Conservation (phyloP, 2,888 invertebrate genomes). For the Omphaloscelis lunosa region DNA sequence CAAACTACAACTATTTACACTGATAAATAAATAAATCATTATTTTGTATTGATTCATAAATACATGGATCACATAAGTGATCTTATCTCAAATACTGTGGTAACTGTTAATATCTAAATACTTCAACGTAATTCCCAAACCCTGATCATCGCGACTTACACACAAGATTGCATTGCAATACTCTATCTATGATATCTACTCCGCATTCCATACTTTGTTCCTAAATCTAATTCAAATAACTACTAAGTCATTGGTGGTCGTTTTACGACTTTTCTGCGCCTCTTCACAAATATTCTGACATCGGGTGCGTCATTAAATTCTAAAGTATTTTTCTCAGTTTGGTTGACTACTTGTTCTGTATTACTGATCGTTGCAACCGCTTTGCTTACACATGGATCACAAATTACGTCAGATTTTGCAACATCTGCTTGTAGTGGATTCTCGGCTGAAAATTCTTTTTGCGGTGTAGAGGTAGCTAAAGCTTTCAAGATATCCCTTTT, state of each 20-base stretch:
- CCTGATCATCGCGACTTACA: background rate
- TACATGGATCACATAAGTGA: background rate
- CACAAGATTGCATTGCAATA: constrained; percentile 10
- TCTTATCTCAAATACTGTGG: constrained; percentile 21
- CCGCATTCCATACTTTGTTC: background rate
- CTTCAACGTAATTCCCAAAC: constrained; percentile 1
- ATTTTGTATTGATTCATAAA: constrained; percentile 12
- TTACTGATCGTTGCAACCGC: constrained; percentile 45
- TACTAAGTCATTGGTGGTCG: constrained; percentile 63
- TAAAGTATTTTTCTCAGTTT: constrained; percentile 61
- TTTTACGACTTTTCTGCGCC: constrained; percentile 79
- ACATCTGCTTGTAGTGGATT: constrained; percentile 44
- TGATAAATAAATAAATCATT: background rate
- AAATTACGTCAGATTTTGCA: constrained; percentile 55
- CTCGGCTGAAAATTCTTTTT: constrained; percentile 69
- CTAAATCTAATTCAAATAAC: constrained; percentile 13
- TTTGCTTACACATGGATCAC: constrained; percentile 61
- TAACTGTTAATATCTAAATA: constrained; percentile 16
- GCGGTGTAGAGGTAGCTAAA: constrained; percentile 84
- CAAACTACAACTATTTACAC: constrained; percentile 9
- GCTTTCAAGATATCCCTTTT: constrained; percentile 71
- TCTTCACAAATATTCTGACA: constrained; percentile 83
- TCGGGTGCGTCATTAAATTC: constrained; percentile 80
- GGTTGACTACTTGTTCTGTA: constrained; percentile 48
- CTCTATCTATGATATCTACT: background rate